Evolutionary conservation across 2,797 vertebrate genomes (phyloP).

Genomic region (Lagorchestes hirsutus): DNA sequence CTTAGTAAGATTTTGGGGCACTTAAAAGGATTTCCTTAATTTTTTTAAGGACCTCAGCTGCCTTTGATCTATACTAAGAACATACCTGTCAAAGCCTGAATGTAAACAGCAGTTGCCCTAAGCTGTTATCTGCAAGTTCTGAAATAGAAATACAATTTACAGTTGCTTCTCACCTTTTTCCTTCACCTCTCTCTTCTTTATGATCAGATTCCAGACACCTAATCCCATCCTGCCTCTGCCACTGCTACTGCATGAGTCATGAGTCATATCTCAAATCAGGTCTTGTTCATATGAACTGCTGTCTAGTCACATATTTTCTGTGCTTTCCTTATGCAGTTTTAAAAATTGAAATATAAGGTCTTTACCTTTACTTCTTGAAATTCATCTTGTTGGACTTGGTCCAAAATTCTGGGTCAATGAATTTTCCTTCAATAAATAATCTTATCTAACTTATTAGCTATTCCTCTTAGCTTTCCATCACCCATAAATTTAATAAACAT

Average conservation of each 20-base stretch:
- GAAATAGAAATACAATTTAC: slow-evolving; percentile 6
- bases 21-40: neutral
- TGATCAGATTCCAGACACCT: neutral
- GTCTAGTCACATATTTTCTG: neutral
- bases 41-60: neutral
- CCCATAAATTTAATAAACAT: neutral
- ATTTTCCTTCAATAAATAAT: neutral
- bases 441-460: neutral
- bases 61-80: neutral
- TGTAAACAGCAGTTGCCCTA: neutral
- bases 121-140: neutral
- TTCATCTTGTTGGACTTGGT: neutral
- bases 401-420: neutral
- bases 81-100: neutral
- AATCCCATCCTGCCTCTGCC: neutral
- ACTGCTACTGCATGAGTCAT: neutral
- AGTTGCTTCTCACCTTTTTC: neutral
- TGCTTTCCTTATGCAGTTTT: neutral
- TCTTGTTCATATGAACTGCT: neutral
- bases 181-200: neutral
- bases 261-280: neutral
- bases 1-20: neutral
- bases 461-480: neutral
- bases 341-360: neutral
- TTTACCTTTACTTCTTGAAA: neutral